phyloP scores from a whole-genome alignment of 2,797 vertebrate species.

The Argya squamiceps region DNA sequence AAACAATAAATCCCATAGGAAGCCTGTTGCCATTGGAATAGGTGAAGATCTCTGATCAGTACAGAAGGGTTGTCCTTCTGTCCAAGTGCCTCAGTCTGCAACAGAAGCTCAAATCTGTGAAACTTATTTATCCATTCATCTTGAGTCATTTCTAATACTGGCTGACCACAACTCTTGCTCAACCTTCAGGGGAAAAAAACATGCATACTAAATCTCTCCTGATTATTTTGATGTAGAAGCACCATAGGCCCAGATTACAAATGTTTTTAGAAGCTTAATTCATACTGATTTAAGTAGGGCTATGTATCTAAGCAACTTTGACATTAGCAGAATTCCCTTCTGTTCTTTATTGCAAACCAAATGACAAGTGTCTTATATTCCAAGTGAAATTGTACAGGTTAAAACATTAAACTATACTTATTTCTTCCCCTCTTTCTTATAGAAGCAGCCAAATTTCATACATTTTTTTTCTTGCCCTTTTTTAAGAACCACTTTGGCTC shows the following conservation, averaged over 20 bases:
- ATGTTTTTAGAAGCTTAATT: slow-evolving; percentile 43
- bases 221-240: slow-evolving; percentile 28
- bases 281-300: slow-evolving; percentile 55
- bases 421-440: not conserved
- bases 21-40: not conserved
- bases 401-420: not conserved
- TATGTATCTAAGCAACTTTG: slow-evolving; percentile 35
- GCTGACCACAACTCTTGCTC: slow-evolving; percentile 13
- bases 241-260: slow-evolving; percentile 9
- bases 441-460: not conserved
- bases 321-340: not conserved
- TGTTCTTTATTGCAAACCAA: not conserved
- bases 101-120: not conserved
- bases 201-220: slow-evolving; percentile 20
- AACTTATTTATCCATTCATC: not conserved
- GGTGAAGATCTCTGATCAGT: not conserved
- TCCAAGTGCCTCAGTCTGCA: not conserved
- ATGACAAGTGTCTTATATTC: not conserved
- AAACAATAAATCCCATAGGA: not conserved
- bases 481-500: not conserved
- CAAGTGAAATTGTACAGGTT: not conserved
- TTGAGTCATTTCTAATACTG: not conserved
- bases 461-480: not conserved
- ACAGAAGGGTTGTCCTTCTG: slow-evolving; percentile 31
- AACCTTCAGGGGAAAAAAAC: slow-evolving; percentile 15